Base-by-base conservation (phyloP, 2,888 invertebrate species). In the Auanema freiburgensis region DNA sequence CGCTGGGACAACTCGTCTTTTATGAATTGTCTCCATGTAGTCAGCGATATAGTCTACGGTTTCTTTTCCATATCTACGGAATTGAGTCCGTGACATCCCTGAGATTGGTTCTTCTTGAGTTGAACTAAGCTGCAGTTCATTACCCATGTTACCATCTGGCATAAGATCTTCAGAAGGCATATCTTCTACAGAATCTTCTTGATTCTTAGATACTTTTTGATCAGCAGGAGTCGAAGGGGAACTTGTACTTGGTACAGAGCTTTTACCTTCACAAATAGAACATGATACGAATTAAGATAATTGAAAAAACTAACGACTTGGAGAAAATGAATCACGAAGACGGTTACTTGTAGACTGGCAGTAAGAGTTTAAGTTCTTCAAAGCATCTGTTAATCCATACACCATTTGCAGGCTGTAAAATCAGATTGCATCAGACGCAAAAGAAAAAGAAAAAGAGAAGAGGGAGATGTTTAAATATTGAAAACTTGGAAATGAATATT, bases 1-100 rank as follows among this genome's bases (percentile, higher is more conserved):
- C 0, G 96, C 92, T 8, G 97, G 92, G 59, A 94, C 85, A 0
- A 95, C 93, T 16, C 92, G 89, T 2, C 91, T 88, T 14, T 90
- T 90, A 79, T 92, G 88, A 69, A 95, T 90, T 76, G 88, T 90
- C 72, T 93, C 91, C 71, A 90, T 87, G 84, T 96, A 95, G 84
- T 94, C 90, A n/a, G 91, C 92, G 40, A 96, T 89, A 82, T 91
- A 90, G 84, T 95, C 93, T 68, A 95, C 89, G 66, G 92, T 89
- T 33, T 92, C 91, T 83, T 90, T 91, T 41, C 91, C 93, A 52
- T 72, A 72, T 14, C 67, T 71, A 21, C 82, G 79, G 65, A 82
- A 82, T 33, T 82, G 77, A 18, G 75, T 67, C 16, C 79, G 76
- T 16, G 67, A 75, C 75, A 81, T 75, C 56, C 81, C 76, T 66